phyloP scores from a whole-genome alignment of 2,113 vertebrate species.

The Laticauda colubrina region DNA sequence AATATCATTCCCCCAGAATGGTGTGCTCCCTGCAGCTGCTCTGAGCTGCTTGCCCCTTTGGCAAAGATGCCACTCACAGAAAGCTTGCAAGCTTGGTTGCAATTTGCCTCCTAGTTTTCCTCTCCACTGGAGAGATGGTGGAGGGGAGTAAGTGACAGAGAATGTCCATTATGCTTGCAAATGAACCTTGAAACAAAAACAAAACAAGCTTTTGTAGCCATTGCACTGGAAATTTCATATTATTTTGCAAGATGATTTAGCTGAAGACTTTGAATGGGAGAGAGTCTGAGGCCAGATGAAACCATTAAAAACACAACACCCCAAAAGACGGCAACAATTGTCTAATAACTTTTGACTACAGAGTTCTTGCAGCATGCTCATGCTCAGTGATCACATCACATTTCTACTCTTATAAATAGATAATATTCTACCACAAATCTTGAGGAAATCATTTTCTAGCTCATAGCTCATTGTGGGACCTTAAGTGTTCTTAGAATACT shows the following conservation, averaged over 20 bases:
- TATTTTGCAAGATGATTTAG: constrained; percentile 16
- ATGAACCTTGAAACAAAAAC: constrained; percentile 35
- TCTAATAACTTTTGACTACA: not conserved
- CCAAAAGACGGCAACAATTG: not conserved
- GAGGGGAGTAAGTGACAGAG: not conserved
- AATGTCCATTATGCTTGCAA: constrained; percentile 24
- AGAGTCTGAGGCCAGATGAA: not conserved
- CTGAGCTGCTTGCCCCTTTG: constrained; percentile 19
- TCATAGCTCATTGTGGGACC: not conserved
- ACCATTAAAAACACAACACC: not conserved
- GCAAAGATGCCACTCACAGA: constrained; percentile 30
- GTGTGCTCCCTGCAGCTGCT: constrained; percentile 18
- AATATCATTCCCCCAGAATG: not conserved
- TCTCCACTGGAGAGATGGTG: not conserved
- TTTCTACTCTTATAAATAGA: not conserved
- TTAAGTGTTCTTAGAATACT: not conserved
- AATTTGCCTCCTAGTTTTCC: constrained; percentile 29
- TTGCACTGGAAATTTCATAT: constrained; percentile 19
- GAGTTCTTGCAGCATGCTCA: not conserved
- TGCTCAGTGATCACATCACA: not conserved
- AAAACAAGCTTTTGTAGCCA: constrained; percentile 17
- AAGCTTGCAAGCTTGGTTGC: constrained; percentile 14
- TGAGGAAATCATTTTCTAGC: constrained; percentile 3
- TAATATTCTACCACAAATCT: not conserved
- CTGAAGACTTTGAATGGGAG: not conserved